Evolutionary conservation across 2,113 vertebrate genomes (phyloP).

Genomic region (Ictalurus furcatus): DNA sequence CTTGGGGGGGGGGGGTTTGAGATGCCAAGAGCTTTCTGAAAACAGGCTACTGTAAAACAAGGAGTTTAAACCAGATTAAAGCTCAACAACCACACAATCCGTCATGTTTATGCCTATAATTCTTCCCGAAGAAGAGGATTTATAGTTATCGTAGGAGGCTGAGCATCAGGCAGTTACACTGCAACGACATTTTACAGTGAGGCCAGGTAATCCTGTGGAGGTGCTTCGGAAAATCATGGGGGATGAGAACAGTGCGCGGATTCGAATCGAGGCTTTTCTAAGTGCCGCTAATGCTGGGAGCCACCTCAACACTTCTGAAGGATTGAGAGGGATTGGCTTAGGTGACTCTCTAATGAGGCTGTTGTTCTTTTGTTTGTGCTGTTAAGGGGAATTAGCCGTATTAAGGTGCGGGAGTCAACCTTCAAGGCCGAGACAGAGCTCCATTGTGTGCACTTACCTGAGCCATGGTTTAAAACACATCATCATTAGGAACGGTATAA

Average conservation of each 20-base stretch:
- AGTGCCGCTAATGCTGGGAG: constrained; percentile 30
- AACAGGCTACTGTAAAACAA: constrained; percentile 69
- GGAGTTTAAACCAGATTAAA: constrained; percentile 72
- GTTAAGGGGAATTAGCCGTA: constrained; percentile 71
- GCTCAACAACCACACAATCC: constrained; percentile 73
- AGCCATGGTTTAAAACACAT: not conserved
- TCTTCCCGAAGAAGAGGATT: constrained; percentile 73
- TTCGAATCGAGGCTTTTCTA: constrained; percentile 37
- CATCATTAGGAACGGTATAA: not conserved
- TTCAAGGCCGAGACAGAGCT: constrained; percentile 47
- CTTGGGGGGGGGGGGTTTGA: not conserved
- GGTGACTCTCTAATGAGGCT: constrained; percentile 73
- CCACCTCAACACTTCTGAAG: constrained; percentile 43
- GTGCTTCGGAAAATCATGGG: constrained; percentile 27
- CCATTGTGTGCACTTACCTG: constrained; percentile 37
- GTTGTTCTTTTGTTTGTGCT: constrained; percentile 74
- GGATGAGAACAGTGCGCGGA: constrained; percentile 25
- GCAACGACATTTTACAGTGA: constrained; percentile 63
- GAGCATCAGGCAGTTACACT: constrained; percentile 65
- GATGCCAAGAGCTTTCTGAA: constrained; percentile 49
- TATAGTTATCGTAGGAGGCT: constrained; percentile 70
- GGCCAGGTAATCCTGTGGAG: constrained; percentile 66
- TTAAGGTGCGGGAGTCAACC: constrained; percentile 53
- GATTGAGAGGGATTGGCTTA: constrained; percentile 69
- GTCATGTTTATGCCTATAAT: constrained; percentile 74